Conservation (phyloP, 2,797 vertebrate genomes). For the Manis javanica region DNA sequence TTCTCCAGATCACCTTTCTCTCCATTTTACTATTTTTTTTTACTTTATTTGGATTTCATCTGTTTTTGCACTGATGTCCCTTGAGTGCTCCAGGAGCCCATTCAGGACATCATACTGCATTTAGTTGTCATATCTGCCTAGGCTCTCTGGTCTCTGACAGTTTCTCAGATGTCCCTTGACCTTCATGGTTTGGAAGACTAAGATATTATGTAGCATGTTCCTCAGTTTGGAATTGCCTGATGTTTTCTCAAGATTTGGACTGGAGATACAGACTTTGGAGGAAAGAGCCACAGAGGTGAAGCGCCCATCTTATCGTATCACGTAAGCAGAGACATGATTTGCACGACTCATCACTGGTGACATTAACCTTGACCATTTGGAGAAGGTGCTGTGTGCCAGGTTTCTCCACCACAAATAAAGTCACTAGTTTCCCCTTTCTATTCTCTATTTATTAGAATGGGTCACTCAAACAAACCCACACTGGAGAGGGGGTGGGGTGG, state of each 20-base stretch:
- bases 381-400: not conserved
- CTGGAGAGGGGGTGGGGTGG: not conserved
- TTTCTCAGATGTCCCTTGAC: constrained; percentile 24
- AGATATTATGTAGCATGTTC: not conserved
- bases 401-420: not conserved
- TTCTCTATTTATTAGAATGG: not conserved
- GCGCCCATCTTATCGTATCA: not conserved
- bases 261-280: not conserved
- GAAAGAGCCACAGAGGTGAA: not conserved
- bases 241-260: not conserved
- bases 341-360: not conserved
- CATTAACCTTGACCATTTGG: not conserved
- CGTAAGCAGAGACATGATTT: not conserved
- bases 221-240: not conserved
- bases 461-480: not conserved
- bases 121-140: not conserved
- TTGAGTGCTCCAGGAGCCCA: not conserved
- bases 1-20: not conserved
- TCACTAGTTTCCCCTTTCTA: constrained; percentile 15
- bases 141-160: not conserved
- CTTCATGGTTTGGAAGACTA: not conserved
- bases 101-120: not conserved
- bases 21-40: not conserved
- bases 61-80: not conserved
- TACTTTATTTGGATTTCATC: not conserved